phyloP scores from a whole-genome alignment of 2,113 vertebrate genomes.

The Dromiciops gliroides region DNA sequence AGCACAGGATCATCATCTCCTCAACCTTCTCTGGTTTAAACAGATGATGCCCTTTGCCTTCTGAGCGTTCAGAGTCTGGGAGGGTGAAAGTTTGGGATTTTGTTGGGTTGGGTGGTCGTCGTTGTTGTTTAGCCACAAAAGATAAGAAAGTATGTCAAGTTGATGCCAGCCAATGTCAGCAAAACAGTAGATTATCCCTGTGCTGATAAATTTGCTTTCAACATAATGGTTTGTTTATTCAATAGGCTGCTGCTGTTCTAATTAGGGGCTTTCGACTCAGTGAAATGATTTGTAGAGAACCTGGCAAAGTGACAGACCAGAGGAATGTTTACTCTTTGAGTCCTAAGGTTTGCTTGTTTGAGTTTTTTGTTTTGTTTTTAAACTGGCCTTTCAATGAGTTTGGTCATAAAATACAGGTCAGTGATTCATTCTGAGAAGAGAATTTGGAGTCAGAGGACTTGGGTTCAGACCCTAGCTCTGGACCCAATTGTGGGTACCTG shows the following conservation, averaged over 20 bases:
- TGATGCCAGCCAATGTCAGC: background rate
- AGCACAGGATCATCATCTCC: background rate
- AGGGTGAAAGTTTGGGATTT: accelerated
- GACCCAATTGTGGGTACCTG: background rate
- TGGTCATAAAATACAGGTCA: background rate
- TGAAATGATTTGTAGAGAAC: constrained; percentile 1
- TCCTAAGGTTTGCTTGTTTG: background rate
- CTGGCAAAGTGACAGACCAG: background rate
- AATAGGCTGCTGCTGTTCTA: background rate
- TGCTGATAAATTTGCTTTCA: background rate
- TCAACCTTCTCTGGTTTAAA: background rate
- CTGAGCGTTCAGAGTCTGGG: background rate
- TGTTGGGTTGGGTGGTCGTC: background rate
- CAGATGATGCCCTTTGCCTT: background rate
- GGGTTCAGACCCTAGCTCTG: background rate
- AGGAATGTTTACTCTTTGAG: constrained; percentile 11
- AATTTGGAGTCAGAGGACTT: background rate
- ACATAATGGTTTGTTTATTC: background rate
- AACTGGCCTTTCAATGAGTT: background rate
- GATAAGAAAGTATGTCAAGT: background rate
- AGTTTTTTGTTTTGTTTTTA: constrained; percentile 7
- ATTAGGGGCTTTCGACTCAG: background rate
- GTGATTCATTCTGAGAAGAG: background rate
- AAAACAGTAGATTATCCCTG: background rate
- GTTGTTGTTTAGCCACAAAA: background rate